Base-by-base conservation (phyloP, 2,797 vertebrate genomes). In the Chelon labrosus region DNA sequence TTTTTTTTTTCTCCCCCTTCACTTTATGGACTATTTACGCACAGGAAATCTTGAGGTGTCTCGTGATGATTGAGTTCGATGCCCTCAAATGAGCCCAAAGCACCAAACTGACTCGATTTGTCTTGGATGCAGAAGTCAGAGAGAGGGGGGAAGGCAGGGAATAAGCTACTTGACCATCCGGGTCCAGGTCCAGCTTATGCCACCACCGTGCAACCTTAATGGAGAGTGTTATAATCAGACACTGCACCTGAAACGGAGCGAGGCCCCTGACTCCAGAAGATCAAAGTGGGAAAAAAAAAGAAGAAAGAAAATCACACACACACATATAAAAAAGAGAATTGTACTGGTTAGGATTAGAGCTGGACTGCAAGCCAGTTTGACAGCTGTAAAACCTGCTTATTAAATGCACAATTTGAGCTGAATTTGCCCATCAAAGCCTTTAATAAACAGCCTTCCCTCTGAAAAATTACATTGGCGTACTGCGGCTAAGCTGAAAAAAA, bases 231-330 rank as follows among this genome's bases (percentile, higher is more conserved):
- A 25, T 12, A 65, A n/a, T n/a, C 11, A 68, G 27, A 62, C 41
- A 47, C 9, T 19, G 1, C 39, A 59, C 53, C 12, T 67, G 57
- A 38, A 50, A 12, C 62, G 49, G 10, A 59, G 3, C 37, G 11
- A 59, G 59, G 46, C 35, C 46, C 42, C 37, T 73, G 51, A 73
- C 38, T 46, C 41, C 8, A 14, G 27, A 53, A 41, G 39, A 53
- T 3, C 19, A 10, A 66, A 61, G n/a, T 22, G 22, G 25, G 4
- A 39, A 46, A 31, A 1, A 10, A 25, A 19, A 14, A 42, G 2
- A 35, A 7, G 7, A 35, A 31, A 5, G 4, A 27, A 27, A 27
- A 27, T 5, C 31, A 7, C 31, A 35, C 31, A 35, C 31, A 35
- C 31, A 35, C 4, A 31, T 5, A 31, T 7, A 31, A 4, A 31